Percentiles rank a stretch among this genome's conserved stretches.
Conservation (phyloP, 2,888 invertebrate species). For the Alsophila aescularia region DNA sequence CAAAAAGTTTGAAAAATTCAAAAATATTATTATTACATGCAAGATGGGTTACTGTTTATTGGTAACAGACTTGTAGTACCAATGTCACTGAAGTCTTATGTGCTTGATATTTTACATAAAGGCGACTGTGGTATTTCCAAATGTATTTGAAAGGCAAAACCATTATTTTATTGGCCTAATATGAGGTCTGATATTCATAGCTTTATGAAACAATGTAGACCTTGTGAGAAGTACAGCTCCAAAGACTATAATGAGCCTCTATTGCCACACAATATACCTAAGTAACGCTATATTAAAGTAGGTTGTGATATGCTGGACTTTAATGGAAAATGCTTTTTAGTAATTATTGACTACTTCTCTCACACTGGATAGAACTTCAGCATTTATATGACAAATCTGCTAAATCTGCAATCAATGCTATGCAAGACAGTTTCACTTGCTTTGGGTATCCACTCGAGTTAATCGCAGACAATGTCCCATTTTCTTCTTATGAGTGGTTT, state of each 20-base stretch:
- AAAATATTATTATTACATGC: slow-evolving; percentile 19
- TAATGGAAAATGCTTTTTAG: slow-evolving; percentile 14
- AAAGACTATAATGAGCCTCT: not conserved
- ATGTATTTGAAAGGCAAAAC: slow-evolving; percentile 14
- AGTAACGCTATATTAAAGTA: slow-evolving; percentile 19
- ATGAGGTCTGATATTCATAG: not conserved
- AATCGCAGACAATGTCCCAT: not conserved
- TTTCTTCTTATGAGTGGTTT: no score
- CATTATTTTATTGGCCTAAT: slow-evolving; percentile 7
- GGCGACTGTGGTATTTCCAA: slow-evolving; percentile 20
- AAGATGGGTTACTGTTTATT: slow-evolving; percentile 21
- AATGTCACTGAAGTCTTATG: slow-evolving; percentile 8
- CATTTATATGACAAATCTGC: not conserved
- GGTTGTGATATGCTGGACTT: slow-evolving; percentile 27
- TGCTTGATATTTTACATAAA: slow-evolving; percentile 20
- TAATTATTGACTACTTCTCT: not conserved
- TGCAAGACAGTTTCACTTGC: not conserved
- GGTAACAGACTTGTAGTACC: slow-evolving; percentile 25
- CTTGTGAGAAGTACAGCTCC: slow-evolving; percentile 2
- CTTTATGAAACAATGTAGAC: not conserved
- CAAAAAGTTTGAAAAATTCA: slow-evolving; percentile 7
- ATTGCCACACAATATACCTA: no score
- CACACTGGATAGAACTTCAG: not conserved
- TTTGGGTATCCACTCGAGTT: not conserved
- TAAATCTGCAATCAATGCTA: not conserved